A percentile compares a stretch with the other conserved stretches of the same genome.
Conservation (phyloP, 2,888 invertebrate genomes). For the Mallateleia sp. region DNA sequence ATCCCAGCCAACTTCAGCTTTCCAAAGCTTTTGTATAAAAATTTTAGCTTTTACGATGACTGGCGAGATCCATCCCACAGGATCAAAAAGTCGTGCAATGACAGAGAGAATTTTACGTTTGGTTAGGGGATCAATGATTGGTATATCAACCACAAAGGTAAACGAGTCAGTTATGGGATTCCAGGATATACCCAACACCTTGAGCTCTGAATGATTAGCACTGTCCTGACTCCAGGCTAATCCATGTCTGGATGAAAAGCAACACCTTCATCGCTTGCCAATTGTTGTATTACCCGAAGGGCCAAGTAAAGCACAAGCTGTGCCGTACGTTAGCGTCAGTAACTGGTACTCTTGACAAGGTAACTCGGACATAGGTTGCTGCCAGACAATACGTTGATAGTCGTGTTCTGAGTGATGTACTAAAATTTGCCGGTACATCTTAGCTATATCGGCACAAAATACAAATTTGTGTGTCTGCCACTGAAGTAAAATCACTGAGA, state of each 20-base stretch:
- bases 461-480: slow-evolving; percentile 34
- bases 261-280: slow-evolving; percentile 30
- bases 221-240: neutral
- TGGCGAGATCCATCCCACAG: slow-evolving; percentile 16
- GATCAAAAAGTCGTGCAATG: slow-evolving; percentile 19
- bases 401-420: slow-evolving; percentile 1
- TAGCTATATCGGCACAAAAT: slow-evolving; percentile 40
- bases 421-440: slow-evolving; percentile 56
- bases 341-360: slow-evolving; percentile 6
- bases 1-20: no score
- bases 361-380: neutral
- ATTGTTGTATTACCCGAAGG: slow-evolving; percentile 66
- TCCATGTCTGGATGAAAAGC: neutral
- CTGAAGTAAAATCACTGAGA: slow-evolving; percentile 23
- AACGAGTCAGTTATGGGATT: no score
- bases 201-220: no score
- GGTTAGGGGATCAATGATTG: no score
- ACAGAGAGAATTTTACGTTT: slow-evolving; percentile 9
- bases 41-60: neutral
- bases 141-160: no score
- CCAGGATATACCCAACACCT: no score
- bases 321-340: slow-evolving; percentile 80
- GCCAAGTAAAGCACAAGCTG: slow-evolving; percentile 76
- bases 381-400: slow-evolving; percentile 59
- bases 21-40: neutral